Conservation (phyloP, 2,888 invertebrate genomes). For the Notocelia uddmanniana region DNA sequence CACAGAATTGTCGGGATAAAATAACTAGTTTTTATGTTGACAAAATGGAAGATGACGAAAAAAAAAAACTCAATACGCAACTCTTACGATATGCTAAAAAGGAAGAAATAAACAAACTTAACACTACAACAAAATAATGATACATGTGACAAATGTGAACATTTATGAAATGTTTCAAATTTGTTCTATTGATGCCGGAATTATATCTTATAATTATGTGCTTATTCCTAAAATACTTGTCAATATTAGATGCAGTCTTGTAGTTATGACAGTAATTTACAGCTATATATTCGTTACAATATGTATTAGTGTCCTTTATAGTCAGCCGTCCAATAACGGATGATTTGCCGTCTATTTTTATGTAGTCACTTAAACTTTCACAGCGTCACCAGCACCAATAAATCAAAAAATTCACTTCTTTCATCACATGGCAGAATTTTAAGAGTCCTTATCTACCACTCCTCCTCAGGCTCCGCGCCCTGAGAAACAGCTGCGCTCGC, state of each 20-base stretch:
- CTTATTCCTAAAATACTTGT: constrained; percentile 60
- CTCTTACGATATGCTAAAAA: constrained; percentile 51
- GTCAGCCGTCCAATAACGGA: too few relatives aligned
- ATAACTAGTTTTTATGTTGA: constrained; percentile 25
- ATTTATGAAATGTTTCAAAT: constrained; percentile 5
- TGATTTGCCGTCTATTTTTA: neutral
- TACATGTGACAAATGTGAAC: constrained; percentile 52
- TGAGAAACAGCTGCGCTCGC: constrained; percentile 60
- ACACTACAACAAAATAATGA: constrained; percentile 68
- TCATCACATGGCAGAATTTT: constrained; percentile 51
- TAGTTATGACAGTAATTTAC: constrained; percentile 38
- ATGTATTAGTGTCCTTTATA: neutral
- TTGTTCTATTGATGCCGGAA: constrained; percentile 46
- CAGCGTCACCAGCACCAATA: constrained; percentile 66
- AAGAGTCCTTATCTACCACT: constrained; percentile 78
- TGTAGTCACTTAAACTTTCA: constrained; percentile 35
- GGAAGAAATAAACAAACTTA: constrained; percentile 52
- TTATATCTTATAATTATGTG: constrained; percentile 47
- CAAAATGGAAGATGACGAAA: constrained; percentile 29
- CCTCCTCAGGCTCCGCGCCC: constrained; percentile 83
- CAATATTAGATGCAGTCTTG: constrained; percentile 61
- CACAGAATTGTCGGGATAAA: constrained; percentile 45
- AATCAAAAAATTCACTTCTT: constrained; percentile 52
- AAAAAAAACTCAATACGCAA: constrained; percentile 17
- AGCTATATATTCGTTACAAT: constrained; percentile 27